These are phyloP conservation scores for Sinocyclocheilus maitianheensis DNA, from an alignment of 2,113 vertebrate species.

Conservation along the genomic window DNA sequence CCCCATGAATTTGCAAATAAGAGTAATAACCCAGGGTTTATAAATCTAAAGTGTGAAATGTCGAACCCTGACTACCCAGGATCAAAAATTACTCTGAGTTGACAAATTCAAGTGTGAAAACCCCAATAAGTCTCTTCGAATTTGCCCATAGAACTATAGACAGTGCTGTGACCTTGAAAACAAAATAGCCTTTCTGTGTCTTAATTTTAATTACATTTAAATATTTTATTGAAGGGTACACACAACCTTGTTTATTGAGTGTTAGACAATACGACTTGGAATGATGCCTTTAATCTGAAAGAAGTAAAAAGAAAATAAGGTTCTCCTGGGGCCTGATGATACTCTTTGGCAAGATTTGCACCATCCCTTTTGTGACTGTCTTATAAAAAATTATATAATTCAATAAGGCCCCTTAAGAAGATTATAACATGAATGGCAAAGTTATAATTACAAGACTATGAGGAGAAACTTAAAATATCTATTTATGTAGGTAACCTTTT, in stretches of 20 bases:
- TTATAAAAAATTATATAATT: slow-evolving; percentile 42
- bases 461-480: slow-evolving; percentile 32
- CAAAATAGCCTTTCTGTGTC: slow-evolving; percentile 62
- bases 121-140: neutral
- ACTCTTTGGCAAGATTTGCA: slow-evolving; percentile 32
- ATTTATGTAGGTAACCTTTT: slow-evolving; percentile 43
- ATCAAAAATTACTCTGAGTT: neutral
- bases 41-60: neutral
- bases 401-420: slow-evolving; percentile 49
- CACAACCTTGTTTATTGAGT: slow-evolving; percentile 66
- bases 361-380: slow-evolving; percentile 24
- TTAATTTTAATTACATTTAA: slow-evolving; percentile 65
- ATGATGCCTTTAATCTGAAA: slow-evolving; percentile 57
- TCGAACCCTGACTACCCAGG: neutral
- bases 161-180: slow-evolving; percentile 67
- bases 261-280: slow-evolving; percentile 61
- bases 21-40: neutral
- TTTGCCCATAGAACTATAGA: neutral
- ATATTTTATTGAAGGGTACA: slow-evolving; percentile 61
- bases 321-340: slow-evolving; percentile 51
- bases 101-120: slow-evolving; percentile 2
- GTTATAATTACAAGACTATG: slow-evolving; percentile 42
- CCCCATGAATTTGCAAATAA: neutral
- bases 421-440: slow-evolving; percentile 51
- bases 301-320: slow-evolving; percentile 50